These are phyloP conservation scores for Caerostris darwini DNA, from an alignment of 1,140 invertebrate species.

Conservation along the genomic window DNA sequence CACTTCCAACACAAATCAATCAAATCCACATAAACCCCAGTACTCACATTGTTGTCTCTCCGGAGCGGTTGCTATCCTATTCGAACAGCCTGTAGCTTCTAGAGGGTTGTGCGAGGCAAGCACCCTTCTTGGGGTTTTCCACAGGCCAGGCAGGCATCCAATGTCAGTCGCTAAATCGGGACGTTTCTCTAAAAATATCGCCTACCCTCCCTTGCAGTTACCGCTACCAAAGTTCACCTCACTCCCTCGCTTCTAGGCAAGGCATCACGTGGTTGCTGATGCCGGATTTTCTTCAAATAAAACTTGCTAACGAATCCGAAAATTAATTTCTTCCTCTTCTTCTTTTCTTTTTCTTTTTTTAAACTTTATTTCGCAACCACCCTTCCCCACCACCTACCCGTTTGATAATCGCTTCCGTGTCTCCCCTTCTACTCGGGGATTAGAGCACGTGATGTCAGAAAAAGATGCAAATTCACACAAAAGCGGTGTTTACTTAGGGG, in stretches of 20 bases:
- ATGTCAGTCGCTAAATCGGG: constrained; percentile 74
- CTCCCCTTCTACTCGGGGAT: background rate
- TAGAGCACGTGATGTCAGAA: background rate
- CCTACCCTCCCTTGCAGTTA: background rate
- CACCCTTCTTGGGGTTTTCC: constrained; percentile 71
- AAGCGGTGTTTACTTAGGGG: background rate
- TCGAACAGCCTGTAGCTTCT: constrained; percentile 7
- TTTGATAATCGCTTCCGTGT: constrained; percentile 1
- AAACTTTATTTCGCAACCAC: no score
- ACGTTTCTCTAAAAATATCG: constrained; percentile 66
- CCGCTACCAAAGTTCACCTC: constrained; percentile 31
- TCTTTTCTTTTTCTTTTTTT: background rate
- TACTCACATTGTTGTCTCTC: constrained; percentile 52
- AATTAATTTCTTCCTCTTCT: background rate
- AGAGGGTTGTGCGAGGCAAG: constrained; percentile 19
- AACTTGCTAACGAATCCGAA: constrained; percentile 38
- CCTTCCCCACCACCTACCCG: background rate
- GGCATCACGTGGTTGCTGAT: constrained; percentile 43
- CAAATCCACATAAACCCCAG: background rate
- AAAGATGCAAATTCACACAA: background rate
- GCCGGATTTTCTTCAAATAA: constrained; percentile 34
- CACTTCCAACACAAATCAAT: background rate
- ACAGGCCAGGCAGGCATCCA: constrained; percentile 63
- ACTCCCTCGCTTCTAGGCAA: constrained; percentile 56
- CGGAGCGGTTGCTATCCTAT: constrained; percentile 47